Evolutionary conservation across 2,797 vertebrate species (phyloP).

Genomic region (Notolabrus celidotus): DNA sequence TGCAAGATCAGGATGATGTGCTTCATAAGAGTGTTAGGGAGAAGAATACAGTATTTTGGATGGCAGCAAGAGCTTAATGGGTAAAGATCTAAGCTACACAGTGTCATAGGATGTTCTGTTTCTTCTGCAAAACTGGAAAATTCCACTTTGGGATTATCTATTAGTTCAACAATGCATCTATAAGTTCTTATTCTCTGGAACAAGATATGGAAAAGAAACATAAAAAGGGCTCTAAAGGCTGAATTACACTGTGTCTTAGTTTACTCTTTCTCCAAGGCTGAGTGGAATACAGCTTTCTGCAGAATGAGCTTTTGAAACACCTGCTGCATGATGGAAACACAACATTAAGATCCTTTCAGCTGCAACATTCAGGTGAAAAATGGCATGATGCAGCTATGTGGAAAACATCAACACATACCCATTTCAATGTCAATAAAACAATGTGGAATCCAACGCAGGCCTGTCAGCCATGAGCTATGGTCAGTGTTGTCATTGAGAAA

Average conservation of each 20-base stretch:
- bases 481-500: constrained; percentile 37
- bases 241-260: constrained; percentile 18
- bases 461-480: constrained; percentile 19
- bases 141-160: neutral
- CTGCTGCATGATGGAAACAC: constrained; percentile 56
- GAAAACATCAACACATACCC: constrained; percentile 24
- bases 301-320: constrained; percentile 34
- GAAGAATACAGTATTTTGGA: neutral
- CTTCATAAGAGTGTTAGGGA: neutral
- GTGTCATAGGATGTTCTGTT: neutral
- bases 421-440: constrained; percentile 28
- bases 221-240: constrained; percentile 10
- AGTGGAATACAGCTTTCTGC: constrained; percentile 6
- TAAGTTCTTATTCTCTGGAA: constrained; percentile 3
- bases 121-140: constrained; percentile 1
- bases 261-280: constrained; percentile 24
- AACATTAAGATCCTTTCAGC: constrained; percentile 31
- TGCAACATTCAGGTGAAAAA: constrained; percentile 26
- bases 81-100: neutral
- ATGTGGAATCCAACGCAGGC: neutral
- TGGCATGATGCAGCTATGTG: constrained; percentile 22
- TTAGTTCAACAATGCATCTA: neutral
- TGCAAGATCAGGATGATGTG: neutral
- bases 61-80: constrained; percentile 11
- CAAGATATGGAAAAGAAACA: neutral